Base-by-base conservation (phyloP, 2,797 vertebrate species). In the Sphenodon punctatus region DNA sequence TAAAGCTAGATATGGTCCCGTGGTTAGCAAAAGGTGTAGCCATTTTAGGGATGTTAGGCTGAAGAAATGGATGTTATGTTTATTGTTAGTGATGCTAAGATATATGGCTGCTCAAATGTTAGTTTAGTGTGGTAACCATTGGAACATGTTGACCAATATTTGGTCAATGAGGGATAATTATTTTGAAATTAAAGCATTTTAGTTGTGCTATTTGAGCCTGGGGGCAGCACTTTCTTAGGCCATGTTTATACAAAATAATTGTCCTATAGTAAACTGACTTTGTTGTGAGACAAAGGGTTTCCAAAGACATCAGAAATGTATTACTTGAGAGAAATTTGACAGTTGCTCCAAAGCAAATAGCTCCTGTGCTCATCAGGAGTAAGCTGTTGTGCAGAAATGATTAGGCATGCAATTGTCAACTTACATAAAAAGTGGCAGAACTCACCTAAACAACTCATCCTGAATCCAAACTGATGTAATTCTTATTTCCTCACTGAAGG, bases 401-500 rank as follows among this genome's bases (percentile, higher is more conserved):
- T n/a, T 63, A 23, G 16, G 30, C 48, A 8, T 46, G 7, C 43
- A 4, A 32, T 10, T 53, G 15, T 5, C 15, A 25, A 53, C 30
- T 49, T n/a, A 53, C 15, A 30, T 25, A 48, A 25, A 30, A 49
- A 53, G 15, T 17, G 49, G 49, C 53, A 30, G n/a, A 49, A 27
- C 15, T 30, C 13, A 27, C 51, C 14, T 51, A n/a, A n/a, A 13
- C 45, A 25, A 49, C 25, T 25, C 49, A n/a, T 7, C 6, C 48
- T 27, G n/a, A n/a, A n/a, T 27, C 15, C 6, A 36, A 38, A 0
- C 7, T 34, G 39, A 4, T 15, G 76, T 1, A 36, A 0, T 23
- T 60, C 25, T 83, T 13, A 7, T 19, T 55, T 11, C 10, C 73
- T 43, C 11, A 10, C 14, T 67, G 30, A 22, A 67, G 34, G 20